Evolutionary conservation across 2,113 vertebrate species (phyloP).

Genomic region (Lampris megalopsis): DNA sequence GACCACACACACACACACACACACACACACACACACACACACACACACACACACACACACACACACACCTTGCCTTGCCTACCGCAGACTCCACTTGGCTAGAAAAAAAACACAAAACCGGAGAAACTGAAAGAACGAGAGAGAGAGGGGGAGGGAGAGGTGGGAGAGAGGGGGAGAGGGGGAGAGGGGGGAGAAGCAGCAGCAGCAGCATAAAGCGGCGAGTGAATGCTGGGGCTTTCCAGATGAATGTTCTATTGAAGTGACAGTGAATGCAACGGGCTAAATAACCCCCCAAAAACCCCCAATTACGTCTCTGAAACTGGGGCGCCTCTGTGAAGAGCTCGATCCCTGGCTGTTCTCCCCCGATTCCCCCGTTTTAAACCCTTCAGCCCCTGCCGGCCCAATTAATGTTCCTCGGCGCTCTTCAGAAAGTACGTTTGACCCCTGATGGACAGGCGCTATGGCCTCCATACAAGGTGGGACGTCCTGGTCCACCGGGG

Average conservation of each 20-base stretch:
- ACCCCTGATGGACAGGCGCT: slow-evolving; percentile 37
- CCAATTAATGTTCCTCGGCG: slow-evolving; percentile 59
- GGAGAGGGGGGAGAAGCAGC: neutral
- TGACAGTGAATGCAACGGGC: slow-evolving; percentile 14
- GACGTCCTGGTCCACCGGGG: too few relatives aligned
- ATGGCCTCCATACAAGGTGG: slow-evolving; percentile 59
- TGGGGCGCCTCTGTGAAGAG: slow-evolving; percentile 23
- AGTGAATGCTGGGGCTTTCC: slow-evolving; percentile 52
- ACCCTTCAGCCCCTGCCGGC: slow-evolving; percentile 6
- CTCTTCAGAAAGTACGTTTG: slow-evolving; percentile 46
- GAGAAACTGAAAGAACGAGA: slow-evolving; percentile 19
- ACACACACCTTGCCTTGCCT: slow-evolving; percentile 10
- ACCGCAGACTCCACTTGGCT: slow-evolving; percentile 19
- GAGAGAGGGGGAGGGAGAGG: neutral
- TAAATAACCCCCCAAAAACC: slow-evolving; percentile 24
- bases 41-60: neutral
- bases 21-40: slow-evolving; percentile 6
- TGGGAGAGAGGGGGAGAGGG: slow-evolving; percentile 10
- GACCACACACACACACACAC: slow-evolving; percentile 28
- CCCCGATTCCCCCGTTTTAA: slow-evolving; percentile 19
- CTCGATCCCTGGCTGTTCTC: slow-evolving; percentile 1
- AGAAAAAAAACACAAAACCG: slow-evolving; percentile 16
- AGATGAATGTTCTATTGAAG: slow-evolving; percentile 6
- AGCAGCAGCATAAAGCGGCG: slow-evolving; percentile 45
- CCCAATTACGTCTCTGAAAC: slow-evolving; percentile 21